Evolutionary conservation across 2,797 vertebrate genomes (phyloP), one percentile per base, ranked within the genome.

Genomic region (Martes flavigula): DNA sequence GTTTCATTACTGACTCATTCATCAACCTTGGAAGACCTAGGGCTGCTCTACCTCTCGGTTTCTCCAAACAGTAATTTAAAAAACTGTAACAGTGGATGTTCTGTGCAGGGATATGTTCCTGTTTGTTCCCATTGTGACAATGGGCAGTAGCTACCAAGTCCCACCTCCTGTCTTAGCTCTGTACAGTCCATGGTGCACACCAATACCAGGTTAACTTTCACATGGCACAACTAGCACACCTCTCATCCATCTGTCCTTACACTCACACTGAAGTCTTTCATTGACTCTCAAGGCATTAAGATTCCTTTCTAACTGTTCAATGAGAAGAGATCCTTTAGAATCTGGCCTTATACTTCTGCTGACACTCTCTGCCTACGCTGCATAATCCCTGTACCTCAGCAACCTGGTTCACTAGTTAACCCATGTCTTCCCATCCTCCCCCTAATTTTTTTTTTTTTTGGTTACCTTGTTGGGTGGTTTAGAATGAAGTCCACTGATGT

Each of bases 1-100:
- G 68, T 81, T 96, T 89, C 56, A 35, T 89, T 91, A 72, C 56
- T 87, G 70, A 92, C 18, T 60, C 30, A 6, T 82, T 90, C 82
- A 85, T 90, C 48, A 90, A 85, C 83, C 25, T 85, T 30, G 70
- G 62, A 88, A 93, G 64, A 75, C 43, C 18, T 1, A 35, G 40
- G 72, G 60, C 6, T 66, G 25, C 20, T 93, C 54, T 87, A 82
- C 48, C 32, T 97, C 68, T 89, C 85, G 40, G 60, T 73, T 95
- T 91, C 46, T 51, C 54, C 35, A 87, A 94, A 89, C 43, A 68
- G 10, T 78, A 94, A 91, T 38, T 70, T n/a, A 68, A 78, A 75
- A 66, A 43, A n/a, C 32, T 40, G 13, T 30, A 73, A 73, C 27
- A 27, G 54, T 43, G 8, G 14, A 23, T 85, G 17, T 12, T 82